Conservation (phyloP, 2,113 vertebrate genomes). For the Protobothrops flavoviridis region DNA sequence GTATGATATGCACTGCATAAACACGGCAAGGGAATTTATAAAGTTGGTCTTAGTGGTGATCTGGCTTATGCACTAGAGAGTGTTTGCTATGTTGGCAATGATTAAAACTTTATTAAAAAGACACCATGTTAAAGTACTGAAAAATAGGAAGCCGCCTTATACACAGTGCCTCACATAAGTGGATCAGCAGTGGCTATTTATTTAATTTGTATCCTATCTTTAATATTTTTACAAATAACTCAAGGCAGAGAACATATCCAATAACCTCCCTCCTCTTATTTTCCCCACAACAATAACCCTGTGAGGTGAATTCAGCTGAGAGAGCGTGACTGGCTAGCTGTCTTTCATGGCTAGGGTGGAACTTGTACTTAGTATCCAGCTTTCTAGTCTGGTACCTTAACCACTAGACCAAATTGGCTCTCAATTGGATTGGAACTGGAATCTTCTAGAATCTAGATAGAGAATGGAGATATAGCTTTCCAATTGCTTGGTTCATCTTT, state of each 20-base stretch:
- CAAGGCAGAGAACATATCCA: too few relatives aligned
- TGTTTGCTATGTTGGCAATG: not conserved
- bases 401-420: not conserved
- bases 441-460: not conserved
- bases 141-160: not conserved
- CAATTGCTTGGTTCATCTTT: not conserved
- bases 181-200: not conserved
- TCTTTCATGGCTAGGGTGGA: not conserved
- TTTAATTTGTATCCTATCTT: too few relatives aligned
- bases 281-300: too few relatives aligned
- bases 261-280: too few relatives aligned
- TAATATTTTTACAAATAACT: too few relatives aligned
- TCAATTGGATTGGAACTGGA: not conserved
- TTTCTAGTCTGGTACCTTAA: not conserved
- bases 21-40: not conserved
- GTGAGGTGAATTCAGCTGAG: too few relatives aligned
- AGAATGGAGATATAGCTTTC: not conserved
- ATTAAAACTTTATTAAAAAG: not conserved
- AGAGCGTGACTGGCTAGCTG: not conserved
- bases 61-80: not conserved
- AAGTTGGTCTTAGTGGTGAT: rapidly evolving
- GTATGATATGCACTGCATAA: not conserved
- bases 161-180: not conserved
- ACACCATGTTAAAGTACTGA: not conserved
- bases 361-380: not conserved